A percentile compares a stretch with the other conserved stretches of the same genome.
Conservation (phyloP, 2,888 invertebrate species). For the Andrena trimmerana region DNA sequence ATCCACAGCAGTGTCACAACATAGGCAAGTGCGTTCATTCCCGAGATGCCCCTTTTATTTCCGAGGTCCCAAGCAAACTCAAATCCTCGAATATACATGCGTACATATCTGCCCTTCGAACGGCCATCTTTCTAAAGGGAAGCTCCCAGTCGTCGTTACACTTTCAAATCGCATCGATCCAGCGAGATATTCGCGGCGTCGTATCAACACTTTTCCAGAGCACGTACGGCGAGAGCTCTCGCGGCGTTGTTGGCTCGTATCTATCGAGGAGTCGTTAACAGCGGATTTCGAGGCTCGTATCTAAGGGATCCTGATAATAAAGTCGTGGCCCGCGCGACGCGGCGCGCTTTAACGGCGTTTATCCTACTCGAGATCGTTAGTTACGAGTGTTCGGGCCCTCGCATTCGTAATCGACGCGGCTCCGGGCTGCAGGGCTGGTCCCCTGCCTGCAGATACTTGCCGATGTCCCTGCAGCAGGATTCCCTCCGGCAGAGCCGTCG, state of each 20-base stretch:
- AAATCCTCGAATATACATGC: too few relatives aligned
- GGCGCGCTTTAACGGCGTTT: slow-evolving; percentile 47
- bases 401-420: slow-evolving; percentile 54
- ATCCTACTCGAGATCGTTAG: slow-evolving; percentile 53
- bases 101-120: too few relatives aligned
- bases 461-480: background rate
- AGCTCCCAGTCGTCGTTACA: background rate
- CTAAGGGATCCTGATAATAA: slow-evolving; percentile 55
- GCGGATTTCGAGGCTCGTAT: slow-evolving; percentile 44
- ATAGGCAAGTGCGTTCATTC: too few relatives aligned
- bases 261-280: slow-evolving; percentile 50
- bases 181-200: slow-evolving; percentile 1
- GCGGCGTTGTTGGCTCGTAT: slow-evolving; percentile 6
- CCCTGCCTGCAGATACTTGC: slow-evolving; percentile 16
- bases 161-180: slow-evolving; percentile 10
- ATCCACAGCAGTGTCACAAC: too few relatives aligned
- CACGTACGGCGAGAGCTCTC: slow-evolving; percentile 13
- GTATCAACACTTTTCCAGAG: slow-evolving; percentile 11
- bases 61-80: too few relatives aligned
- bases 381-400: slow-evolving; percentile 48
- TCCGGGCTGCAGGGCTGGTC: slow-evolving; percentile 25
- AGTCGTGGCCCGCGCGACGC: slow-evolving; percentile 37
- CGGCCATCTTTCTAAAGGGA: too few relatives aligned
- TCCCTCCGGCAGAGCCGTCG: slow-evolving; percentile 23
- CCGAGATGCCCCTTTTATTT: too few relatives aligned